Evolutionary conservation across 1,140 invertebrate species (phyloP).

Genomic region (Cherax quadricarinatus): DNA sequence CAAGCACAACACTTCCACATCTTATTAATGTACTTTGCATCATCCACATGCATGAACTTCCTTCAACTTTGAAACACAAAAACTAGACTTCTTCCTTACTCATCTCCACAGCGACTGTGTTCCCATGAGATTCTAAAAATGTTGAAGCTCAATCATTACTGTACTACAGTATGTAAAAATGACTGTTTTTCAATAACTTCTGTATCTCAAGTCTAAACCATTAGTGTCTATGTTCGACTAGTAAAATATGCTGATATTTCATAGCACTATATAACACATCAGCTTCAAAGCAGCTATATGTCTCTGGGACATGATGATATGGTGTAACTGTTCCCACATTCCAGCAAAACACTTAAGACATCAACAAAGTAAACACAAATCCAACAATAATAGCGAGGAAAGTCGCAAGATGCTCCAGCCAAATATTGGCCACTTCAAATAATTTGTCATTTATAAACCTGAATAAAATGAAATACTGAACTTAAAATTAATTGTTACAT

Average conservation of each 20-base stretch:
- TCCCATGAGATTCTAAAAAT: background rate
- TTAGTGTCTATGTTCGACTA: background rate
- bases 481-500: background rate
- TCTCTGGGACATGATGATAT: background rate
- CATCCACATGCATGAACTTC: background rate
- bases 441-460: background rate
- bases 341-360: background rate
- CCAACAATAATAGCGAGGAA: background rate
- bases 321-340: constrained; percentile 3
- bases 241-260: background rate
- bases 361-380: background rate
- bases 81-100: background rate
- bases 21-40: background rate
- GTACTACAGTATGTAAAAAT: background rate
- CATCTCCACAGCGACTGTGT: background rate
- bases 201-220: background rate
- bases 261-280: background rate
- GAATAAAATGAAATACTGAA: background rate
- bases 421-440: constrained; percentile 1
- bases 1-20: background rate
- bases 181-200: background rate
- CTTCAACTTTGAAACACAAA: background rate
- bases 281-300: background rate
- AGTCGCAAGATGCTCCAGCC: background rate
- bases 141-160: background rate